Conservation (phyloP, 64 coral and sea anemone genomes). For the Stichodactyla mertensii region DNA sequence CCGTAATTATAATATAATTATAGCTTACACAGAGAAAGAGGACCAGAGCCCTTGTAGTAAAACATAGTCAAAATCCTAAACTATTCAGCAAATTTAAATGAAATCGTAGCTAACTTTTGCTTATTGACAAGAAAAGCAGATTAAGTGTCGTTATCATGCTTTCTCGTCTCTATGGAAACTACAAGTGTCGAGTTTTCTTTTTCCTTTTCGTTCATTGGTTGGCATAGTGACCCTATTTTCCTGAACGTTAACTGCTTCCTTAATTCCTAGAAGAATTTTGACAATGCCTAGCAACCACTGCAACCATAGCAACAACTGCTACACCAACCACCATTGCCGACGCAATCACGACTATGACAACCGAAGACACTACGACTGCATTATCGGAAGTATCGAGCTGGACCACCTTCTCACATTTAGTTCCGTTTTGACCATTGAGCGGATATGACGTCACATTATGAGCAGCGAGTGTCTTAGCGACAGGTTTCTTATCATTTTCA, state of each 20-base stretch:
- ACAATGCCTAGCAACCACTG: conserved; percentile 97
- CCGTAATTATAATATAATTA: neutral
- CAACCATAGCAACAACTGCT: conserved; percentile 99
- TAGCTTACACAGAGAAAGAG: neutral
- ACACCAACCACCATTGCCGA: conserved; percentile 99
- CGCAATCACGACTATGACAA: conserved; percentile 97
- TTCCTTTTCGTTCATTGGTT: neutral
- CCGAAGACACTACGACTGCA: conserved; percentile 99
- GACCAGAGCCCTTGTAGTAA: neutral
- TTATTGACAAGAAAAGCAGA: neutral
- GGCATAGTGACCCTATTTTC: neutral
- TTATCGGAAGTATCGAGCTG: conserved; percentile 98
- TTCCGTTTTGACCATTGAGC: conserved; percentile 56
- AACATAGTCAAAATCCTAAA: neutral
- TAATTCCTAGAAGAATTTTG: conserved; percentile 58
- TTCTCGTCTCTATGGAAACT: neutral
- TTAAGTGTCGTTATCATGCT: neutral
- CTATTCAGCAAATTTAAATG: neutral
- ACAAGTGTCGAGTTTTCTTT: neutral
- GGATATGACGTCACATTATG: conserved; percentile 73
- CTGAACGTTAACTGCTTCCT: neutral
- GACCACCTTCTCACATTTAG: conserved; percentile 92
- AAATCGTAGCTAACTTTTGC: neutral
- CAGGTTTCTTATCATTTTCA: conserved; percentile 30
- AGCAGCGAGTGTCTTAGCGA: conserved; percentile 59